Conservation (phyloP, 1,140 invertebrate genomes). For the Patella vulgata region DNA sequence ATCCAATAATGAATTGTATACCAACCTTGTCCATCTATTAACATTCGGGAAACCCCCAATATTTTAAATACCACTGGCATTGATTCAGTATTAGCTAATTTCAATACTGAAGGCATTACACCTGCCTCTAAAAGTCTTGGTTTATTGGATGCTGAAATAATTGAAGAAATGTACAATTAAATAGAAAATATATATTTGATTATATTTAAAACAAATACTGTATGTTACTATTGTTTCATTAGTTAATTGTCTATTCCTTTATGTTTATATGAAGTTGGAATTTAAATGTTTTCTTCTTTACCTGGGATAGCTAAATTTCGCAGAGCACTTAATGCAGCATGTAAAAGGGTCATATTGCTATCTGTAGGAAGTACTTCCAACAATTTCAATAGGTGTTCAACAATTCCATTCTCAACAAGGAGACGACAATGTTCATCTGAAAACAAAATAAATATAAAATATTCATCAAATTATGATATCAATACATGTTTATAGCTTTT, state of each 20-base stretch:
- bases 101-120: slow-evolving; percentile 78
- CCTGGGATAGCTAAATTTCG: slow-evolving; percentile 83
- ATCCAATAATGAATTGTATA: too few relatives aligned
- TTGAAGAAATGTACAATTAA: not conserved
- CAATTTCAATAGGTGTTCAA: slow-evolving; percentile 72
- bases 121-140: slow-evolving; percentile 75
- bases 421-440: slow-evolving; percentile 81
- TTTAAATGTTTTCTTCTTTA: slow-evolving; percentile 25
- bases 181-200: not conserved
- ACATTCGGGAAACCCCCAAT: slow-evolving; percentile 85
- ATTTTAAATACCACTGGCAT: slow-evolving; percentile 87
- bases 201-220: not conserved
- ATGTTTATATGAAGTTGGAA: not conserved
- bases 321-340: slow-evolving; percentile 83
- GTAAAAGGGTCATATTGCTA: slow-evolving; percentile 79
- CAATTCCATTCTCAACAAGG: slow-evolving; percentile 83
- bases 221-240: not conserved
- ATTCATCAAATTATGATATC: not conserved
- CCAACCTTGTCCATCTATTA: slow-evolving; percentile 81
- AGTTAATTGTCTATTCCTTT: not conserved
- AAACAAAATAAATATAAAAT: slow-evolving; percentile 23
- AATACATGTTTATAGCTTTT: too few relatives aligned
- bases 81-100: slow-evolving; percentile 79
- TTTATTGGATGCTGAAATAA: slow-evolving; percentile 75
- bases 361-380: slow-evolving; percentile 69